Evolutionary conservation across 2,113 vertebrate species (phyloP).

Genomic region (Regulus satrapa): DNA sequence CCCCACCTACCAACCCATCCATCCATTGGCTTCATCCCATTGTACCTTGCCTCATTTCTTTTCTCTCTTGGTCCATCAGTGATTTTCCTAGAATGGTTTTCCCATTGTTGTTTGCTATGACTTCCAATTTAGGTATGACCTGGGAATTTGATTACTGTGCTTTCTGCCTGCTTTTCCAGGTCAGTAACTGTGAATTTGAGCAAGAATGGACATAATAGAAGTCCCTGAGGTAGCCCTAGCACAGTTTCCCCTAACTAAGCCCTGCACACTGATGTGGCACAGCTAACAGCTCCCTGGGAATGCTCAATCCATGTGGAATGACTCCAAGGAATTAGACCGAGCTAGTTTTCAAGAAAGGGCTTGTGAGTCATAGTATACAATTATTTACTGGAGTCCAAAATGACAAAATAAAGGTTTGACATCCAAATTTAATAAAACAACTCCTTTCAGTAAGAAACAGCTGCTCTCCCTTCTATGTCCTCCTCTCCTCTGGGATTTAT

Average conservation of each 20-base stretch:
- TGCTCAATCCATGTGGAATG: neutral
- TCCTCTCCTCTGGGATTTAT: neutral
- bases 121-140: neutral
- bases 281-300: neutral
- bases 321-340: neutral
- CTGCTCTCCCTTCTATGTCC: neutral
- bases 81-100: neutral
- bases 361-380: neutral
- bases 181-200: neutral
- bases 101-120: neutral
- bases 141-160: constrained; percentile 13
- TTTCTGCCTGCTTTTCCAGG: constrained; percentile 15
- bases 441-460: neutral
- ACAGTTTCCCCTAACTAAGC: neutral
- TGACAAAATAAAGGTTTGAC: neutral
- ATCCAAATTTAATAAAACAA: neutral
- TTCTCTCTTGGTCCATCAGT: neutral
- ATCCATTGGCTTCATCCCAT: neutral
- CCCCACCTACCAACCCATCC: too few species aligned
- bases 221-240: neutral
- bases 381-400: neutral
- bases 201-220: neutral
- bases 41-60: neutral
- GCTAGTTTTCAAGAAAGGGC: neutral
- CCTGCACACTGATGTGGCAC: neutral